Base-by-base conservation (phyloP, 2,888 invertebrate genomes). In the Drosophila ezoana region DNA sequence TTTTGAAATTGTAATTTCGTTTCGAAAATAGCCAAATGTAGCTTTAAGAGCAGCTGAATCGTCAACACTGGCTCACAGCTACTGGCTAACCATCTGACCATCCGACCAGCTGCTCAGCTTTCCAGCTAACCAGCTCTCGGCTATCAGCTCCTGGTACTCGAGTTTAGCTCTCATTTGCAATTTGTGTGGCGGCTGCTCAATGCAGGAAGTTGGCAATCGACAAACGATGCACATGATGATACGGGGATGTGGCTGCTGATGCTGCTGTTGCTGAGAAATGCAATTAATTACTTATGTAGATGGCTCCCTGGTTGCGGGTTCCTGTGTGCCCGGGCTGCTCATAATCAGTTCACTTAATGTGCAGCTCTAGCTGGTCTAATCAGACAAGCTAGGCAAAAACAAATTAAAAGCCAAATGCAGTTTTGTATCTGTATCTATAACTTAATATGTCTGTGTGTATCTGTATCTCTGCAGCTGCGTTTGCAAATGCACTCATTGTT, bases 161-260 rank as follows among this genome's bases (percentile, higher is more conserved):
- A 37, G 48, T 35, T 52, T 37, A 47, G 56, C 57, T 44, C 75
- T 67, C 66, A 70, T 62, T 70, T 64, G 78, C 79, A 67, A 70
- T 70, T 77, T 73, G 74, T 64, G 70, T 51, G 59, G 58, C 56
- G 59, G 59, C 63, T 52, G 47, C 60, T 72, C 68, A 57, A 62
- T 68, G 70, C 83, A 83, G 89, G 83, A 89, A 84, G 83, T 78
- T 81, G 87, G 76, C 82, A 87, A 84, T 84, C 81, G 89, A 81
- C 84, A 75, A 83, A 78, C 69, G 80, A 80, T 80, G 75, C 47
- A 52, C 59, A 67, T 67, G 48, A 67, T 57, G 82, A 66, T 74
- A 62, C 35, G 23, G 14, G 33, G 62, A 53, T 62, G 45, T 28
- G 48, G 16, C 40, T 81, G 62, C 49, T 49, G 57, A 53, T 57